Evolutionary conservation across 2,113 vertebrate genomes (phyloP).

Genomic region (Misgurnus anguillicaudatus): DNA sequence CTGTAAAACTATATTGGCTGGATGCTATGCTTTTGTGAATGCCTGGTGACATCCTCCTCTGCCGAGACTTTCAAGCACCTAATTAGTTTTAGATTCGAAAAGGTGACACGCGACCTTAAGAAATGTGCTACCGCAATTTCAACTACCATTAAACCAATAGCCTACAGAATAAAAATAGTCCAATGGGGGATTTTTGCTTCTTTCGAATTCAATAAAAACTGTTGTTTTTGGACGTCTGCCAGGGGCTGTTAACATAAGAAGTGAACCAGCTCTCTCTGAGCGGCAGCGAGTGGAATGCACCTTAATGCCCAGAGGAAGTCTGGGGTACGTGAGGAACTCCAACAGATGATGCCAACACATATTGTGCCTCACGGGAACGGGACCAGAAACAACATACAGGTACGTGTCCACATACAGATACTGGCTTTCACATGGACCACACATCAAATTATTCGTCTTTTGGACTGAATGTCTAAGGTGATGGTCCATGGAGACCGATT

Average conservation of each 20-base stretch:
- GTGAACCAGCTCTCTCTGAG: constrained; percentile 53
- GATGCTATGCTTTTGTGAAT: neutral
- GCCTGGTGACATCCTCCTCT: constrained; percentile 23
- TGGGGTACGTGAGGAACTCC: constrained; percentile 54
- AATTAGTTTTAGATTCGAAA: constrained; percentile 62
- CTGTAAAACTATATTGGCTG: neutral
- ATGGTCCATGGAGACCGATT: neutral
- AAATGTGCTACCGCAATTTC: constrained; percentile 70
- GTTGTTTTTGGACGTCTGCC: constrained; percentile 70
- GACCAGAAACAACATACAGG: constrained; percentile 11
- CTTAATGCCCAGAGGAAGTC: constrained; percentile 70
- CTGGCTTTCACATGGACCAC: neutral
- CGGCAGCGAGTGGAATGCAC: constrained; percentile 33
- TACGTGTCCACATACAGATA: constrained; percentile 14
- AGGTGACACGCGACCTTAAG: constrained; percentile 62
- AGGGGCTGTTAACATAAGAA: constrained; percentile 65
- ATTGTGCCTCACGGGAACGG: constrained; percentile 19
- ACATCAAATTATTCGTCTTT: constrained; percentile 16
- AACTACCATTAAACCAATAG: constrained; percentile 55
- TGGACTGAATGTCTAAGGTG: neutral
- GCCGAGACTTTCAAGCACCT: constrained; percentile 54
- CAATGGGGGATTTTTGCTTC: constrained; percentile 44
- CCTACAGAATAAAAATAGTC: constrained; percentile 42
- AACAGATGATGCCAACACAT: constrained; percentile 49
- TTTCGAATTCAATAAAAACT: constrained; percentile 61